Percentiles rank a stretch among this genome's conserved stretches.
Evolutionary conservation across 2,113 vertebrate genomes (phyloP).

Genomic region (Chloebia gouldiae): DNA sequence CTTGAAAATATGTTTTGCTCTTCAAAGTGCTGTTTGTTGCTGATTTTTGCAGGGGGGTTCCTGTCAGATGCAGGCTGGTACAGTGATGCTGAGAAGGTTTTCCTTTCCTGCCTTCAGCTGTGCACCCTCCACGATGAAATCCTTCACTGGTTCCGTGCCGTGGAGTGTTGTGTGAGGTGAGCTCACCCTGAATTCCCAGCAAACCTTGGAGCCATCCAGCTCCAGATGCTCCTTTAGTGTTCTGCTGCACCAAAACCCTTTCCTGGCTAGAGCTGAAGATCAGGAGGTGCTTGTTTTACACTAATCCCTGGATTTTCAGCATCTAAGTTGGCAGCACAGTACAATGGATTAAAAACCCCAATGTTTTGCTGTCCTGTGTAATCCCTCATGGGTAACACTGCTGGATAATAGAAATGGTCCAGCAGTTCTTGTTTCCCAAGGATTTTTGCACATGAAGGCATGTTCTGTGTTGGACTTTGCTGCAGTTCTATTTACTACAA

Average conservation of each 20-base stretch:
- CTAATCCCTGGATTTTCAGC: neutral
- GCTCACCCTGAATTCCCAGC: neutral
- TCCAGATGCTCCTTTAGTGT: neutral
- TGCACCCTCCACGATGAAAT: constrained; percentile 95
- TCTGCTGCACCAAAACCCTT: neutral
- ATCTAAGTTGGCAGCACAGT: neutral
- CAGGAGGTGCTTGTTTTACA: neutral
- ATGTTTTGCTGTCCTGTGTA: neutral
- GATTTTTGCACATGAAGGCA: neutral
- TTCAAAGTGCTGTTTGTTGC: neutral
- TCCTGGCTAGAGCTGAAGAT: neutral
- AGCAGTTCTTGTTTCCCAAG: neutral
- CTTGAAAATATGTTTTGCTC: neutral
- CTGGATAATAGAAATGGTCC: neutral
- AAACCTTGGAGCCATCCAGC: neutral
- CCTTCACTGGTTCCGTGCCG: constrained; percentile 93
- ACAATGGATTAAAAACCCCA: neutral
- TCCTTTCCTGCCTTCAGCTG: constrained; percentile 95
- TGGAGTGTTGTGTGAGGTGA: constrained; percentile 97
- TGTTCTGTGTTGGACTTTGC: neutral
- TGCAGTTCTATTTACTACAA: neutral
- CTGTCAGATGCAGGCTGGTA: constrained; percentile 98
- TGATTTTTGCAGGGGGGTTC: constrained; percentile 82
- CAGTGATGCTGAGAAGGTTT: constrained; percentile 96
- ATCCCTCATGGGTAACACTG: fast-evolving